A percentile compares a stretch with the other conserved stretches of the same genome.
phyloP scores from a whole-genome alignment of 1,140 invertebrate genomes.

The Amphibalanus amphitrite region DNA sequence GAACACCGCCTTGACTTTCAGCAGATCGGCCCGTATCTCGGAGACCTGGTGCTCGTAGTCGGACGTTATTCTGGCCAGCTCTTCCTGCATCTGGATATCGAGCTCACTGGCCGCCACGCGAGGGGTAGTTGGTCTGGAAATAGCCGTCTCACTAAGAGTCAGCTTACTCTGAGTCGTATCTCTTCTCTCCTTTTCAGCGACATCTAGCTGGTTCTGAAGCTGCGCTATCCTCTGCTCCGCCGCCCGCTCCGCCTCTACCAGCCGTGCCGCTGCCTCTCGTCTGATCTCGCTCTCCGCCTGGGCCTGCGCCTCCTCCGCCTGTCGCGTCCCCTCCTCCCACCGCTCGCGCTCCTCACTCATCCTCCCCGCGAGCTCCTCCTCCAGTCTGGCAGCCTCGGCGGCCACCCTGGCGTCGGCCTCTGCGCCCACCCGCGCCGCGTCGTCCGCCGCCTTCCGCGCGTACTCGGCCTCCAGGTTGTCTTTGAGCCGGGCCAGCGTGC shows the following conservation, averaged over 20 bases:
- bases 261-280: not conserved
- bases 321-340: too few species aligned
- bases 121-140: too few species aligned
- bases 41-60: not conserved
- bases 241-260: not conserved
- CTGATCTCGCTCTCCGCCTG: not conserved
- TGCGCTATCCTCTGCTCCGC: not conserved
- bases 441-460: not conserved
- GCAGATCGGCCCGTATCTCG: not conserved
- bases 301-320: not conserved
- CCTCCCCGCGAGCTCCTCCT: not conserved
- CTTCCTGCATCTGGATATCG: too few species aligned
- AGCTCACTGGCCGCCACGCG: too few species aligned
- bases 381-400: not conserved
- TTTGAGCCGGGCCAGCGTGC: not conserved
- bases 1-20: not conserved
- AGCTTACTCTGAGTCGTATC: not conserved
- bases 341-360: not conserved
- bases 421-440: not conserved
- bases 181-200: not conserved
- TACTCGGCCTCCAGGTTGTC: not conserved
- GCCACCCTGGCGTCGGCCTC: not conserved
- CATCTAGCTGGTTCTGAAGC: not conserved
- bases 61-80: not conserved
- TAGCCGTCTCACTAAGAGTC: not conserved